Base-by-base conservation (phyloP, 2,113 vertebrate genomes). In the Kryptolebias marmoratus region DNA sequence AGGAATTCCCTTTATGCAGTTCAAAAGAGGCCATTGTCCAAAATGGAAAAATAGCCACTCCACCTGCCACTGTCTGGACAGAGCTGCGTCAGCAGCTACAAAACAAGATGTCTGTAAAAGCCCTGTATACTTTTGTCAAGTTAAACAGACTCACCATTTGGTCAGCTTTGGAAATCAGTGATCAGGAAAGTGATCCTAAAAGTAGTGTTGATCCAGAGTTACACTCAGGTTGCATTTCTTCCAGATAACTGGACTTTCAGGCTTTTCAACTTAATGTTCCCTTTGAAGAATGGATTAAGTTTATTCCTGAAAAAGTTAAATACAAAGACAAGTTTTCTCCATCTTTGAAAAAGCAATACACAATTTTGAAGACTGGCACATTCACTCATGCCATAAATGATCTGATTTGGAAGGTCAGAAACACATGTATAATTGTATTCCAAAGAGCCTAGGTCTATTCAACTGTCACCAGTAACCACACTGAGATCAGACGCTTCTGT, bases 1-100 rank as follows among this genome's bases (percentile, higher is more conserved):
- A 30, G 11, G 27, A 27, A 28, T 28, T 30, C 11, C 27, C 11
- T 55, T 13, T 28, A 13, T 55, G 63, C 50, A 56, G 30, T 59
- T 62, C 45, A 49, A 64, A 31, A 64, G 11, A 50, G 45, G 1
- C 28, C 28, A 50, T 13, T 18, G 0, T 14, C 30, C 18, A 36
- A 36, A 32, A 52, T 64, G 48, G 60, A 0, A 63, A 63, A 63
- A 63, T 30, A 63, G 60, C 59, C 39, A 4, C n/a, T 27, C 22
- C 59, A 61, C n/a, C 59, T 63, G 60, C 44, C 0, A 0, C 28
- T 15, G 54, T 30, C 11, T 56, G 27, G 28, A 31, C 54, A 56
- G 54, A 56, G 28, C n/a, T 45, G 42, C 5, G 60, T 48, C 60
- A 63, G 42, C n/a, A 61, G 39, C 22, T 45, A 9, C 11, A 61